Conservation (phyloP, 2,797 vertebrate genomes). For the Poecilia picta region DNA sequence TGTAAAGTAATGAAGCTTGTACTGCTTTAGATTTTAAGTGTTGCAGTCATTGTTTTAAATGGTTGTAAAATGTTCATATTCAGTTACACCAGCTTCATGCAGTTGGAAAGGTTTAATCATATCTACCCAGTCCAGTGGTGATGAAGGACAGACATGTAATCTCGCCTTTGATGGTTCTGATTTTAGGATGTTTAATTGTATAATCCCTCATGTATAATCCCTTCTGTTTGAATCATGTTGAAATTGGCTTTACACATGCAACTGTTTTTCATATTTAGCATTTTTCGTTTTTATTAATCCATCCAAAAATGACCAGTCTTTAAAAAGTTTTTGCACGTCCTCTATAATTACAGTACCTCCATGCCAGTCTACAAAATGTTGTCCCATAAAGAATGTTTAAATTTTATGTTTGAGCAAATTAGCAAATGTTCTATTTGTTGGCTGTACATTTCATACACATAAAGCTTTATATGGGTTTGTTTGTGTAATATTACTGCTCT, state of each 20-base stretch:
- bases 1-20: conserved; percentile 67
- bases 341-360: conserved; percentile 46
- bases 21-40: conserved; percentile 67
- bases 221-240: conserved; percentile 42
- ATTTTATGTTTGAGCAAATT: conserved; percentile 32
- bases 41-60: conserved; percentile 91
- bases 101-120: conserved; percentile 47
- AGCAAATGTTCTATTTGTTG: conserved; percentile 22
- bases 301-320: conserved; percentile 24
- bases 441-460: conserved; percentile 63
- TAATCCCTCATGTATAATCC: conserved; percentile 30
- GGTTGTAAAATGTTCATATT: conserved; percentile 81
- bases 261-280: conserved; percentile 19
- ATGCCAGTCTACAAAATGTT: conserved; percentile 44
- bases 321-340: conserved; percentile 41
- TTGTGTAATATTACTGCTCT: conserved; percentile 61
- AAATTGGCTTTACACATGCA: conserved; percentile 21
- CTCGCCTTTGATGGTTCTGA: neutral
- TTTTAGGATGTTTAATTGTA: conserved; percentile 25
- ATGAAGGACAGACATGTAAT: conserved; percentile 41
- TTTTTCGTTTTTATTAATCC: conserved; percentile 14
- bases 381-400: conserved; percentile 34
- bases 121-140: conserved; percentile 55
- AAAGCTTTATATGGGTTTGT: conserved; percentile 61
- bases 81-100: conserved; percentile 66